Conservation (phyloP, 1,140 invertebrate genomes). For the Cotesia typhae region DNA sequence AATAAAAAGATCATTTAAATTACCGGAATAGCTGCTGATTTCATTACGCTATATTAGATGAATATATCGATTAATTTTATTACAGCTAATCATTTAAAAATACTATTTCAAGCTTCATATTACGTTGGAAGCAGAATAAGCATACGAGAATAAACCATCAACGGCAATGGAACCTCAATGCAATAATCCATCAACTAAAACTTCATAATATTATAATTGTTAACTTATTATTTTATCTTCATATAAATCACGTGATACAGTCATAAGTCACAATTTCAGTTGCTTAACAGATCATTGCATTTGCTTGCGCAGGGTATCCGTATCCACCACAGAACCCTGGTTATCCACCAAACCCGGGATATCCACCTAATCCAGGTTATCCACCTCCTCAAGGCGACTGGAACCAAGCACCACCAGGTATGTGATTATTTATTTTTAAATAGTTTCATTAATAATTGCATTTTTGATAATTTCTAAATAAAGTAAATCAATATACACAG, state of each 20-base stretch:
- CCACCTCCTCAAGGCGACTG: constrained; percentile 40
- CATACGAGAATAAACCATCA: constrained; percentile 34
- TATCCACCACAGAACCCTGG: constrained; percentile 47
- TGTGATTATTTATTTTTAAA: constrained; percentile 39
- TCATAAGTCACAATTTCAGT: constrained; percentile 18
- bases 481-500: constrained; percentile 30
- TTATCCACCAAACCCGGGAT: constrained; percentile 52
- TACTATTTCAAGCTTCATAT: not conserved
- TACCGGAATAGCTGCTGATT: not conserved
- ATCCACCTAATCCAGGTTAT: constrained; percentile 52
- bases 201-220: not conserved
- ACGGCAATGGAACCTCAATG: constrained; percentile 17
- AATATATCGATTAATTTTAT: not conserved
- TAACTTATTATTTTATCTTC: not conserved
- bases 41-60: not conserved
- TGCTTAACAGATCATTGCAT: not conserved
- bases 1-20: not conserved
- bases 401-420: constrained; percentile 66
- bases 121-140: constrained; percentile 31
- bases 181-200: constrained; percentile 20
- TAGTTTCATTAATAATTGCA: not conserved
- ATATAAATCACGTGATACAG: not conserved
- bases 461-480: constrained; percentile 1
- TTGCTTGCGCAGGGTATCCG: constrained; percentile 43
- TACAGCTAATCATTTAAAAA: not conserved